phyloP scores from a whole-genome alignment of 2,113 vertebrate species.

The Ginglymostoma cirratum region DNA sequence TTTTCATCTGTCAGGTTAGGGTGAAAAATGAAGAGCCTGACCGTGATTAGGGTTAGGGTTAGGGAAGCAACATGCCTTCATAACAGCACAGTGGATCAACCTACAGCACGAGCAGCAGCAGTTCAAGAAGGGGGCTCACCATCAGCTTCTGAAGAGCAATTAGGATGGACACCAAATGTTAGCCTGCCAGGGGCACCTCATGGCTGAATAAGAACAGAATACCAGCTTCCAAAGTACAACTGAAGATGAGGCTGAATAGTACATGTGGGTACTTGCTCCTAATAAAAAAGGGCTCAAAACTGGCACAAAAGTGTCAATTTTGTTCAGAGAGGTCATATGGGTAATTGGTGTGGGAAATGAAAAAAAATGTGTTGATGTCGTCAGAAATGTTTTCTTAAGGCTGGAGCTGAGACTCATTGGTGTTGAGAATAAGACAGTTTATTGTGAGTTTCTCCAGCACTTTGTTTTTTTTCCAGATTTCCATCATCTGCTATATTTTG shows the following conservation, averaged over 20 bases:
- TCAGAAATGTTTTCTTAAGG: neutral
- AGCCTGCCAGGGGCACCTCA: neutral
- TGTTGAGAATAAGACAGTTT: neutral
- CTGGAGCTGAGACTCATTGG: neutral
- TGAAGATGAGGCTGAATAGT: neutral
- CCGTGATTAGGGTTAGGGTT: too few species aligned
- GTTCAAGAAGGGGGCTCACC: neutral
- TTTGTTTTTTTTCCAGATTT: too few species aligned
- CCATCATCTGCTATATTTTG: neutral
- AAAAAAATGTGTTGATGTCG: neutral
- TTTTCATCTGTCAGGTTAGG: neutral
- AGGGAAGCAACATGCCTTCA: too few species aligned
- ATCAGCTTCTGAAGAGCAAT: neutral
- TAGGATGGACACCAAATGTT: neutral
- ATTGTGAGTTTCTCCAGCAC: too few species aligned
- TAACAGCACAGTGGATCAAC: neutral
- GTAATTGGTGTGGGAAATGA: neutral
- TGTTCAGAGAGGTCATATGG: neutral
- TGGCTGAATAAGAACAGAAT: neutral
- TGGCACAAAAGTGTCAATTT: neutral
- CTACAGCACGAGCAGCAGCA: neutral
- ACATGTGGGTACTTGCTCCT: neutral
- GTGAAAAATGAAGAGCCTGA: neutral
- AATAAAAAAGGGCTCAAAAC: too few species aligned
- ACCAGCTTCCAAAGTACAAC: neutral